Evolutionary conservation across 2,888 invertebrate genomes (phyloP).

Genomic region (Alloplasta piceator): DNA sequence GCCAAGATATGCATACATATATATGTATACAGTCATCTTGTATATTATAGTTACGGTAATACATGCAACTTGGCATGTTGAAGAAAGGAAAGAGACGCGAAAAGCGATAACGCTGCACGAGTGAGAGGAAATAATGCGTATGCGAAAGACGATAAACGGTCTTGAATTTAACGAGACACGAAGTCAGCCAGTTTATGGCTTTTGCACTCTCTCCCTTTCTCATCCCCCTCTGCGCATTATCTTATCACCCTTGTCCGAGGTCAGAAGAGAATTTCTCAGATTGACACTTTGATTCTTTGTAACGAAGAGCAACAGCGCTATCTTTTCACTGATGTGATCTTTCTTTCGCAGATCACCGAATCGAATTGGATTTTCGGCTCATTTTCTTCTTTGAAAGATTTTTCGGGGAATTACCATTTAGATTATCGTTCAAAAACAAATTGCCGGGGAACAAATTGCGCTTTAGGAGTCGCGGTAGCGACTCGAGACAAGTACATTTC

Average conservation of each 20-base stretch:
- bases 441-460: too few species aligned
- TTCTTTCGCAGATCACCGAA: too few species aligned
- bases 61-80: not conserved
- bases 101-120: slow-evolving; percentile 4
- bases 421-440: too few species aligned
- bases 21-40: not conserved
- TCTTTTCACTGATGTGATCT: too few species aligned
- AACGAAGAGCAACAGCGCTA: too few species aligned
- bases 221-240: not conserved
- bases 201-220: too few species aligned
- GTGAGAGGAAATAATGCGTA: slow-evolving; percentile 4
- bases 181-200: slow-evolving; percentile 7
- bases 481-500: too few species aligned
- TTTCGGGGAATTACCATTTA: too few species aligned
- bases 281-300: not conserved
- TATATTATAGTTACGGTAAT: not conserved
- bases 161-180: slow-evolving; percentile 24
- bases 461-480: too few species aligned
- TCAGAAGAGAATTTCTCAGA: not conserved
- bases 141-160: slow-evolving; percentile 39
- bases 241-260: slow-evolving; percentile 7
- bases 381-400: too few species aligned
- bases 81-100: not conserved
- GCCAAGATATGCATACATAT: not conserved
- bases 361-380: too few species aligned